These are phyloP conservation scores for Mallotus villosus DNA, from an alignment of 2,797 vertebrate species.

Conservation along the genomic window DNA sequence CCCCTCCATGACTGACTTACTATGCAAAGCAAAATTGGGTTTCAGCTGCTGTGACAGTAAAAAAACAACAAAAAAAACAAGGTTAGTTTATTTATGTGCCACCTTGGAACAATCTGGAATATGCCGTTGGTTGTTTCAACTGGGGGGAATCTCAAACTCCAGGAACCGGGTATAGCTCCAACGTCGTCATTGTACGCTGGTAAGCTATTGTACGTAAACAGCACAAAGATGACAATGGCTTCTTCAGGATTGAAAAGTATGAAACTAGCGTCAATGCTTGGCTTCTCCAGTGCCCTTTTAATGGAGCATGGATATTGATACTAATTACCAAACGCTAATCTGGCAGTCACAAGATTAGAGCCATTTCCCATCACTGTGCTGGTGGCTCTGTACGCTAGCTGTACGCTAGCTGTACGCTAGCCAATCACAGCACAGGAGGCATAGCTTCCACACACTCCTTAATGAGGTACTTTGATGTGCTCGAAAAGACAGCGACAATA, in stretches of 20 bases:
- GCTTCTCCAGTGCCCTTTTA: background rate
- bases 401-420: no score
- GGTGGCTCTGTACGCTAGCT: background rate
- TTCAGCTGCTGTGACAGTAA: slow-evolving; percentile 30
- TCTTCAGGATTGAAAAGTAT: background rate
- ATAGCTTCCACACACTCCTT: background rate
- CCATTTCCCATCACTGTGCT: background rate
- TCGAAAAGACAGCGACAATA: background rate
- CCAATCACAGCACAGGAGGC: no score
- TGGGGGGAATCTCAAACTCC: no score
- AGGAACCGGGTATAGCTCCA: no score
- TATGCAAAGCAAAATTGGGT: slow-evolving; percentile 50
- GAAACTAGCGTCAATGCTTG: slow-evolving; percentile 2
- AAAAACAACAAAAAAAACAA: background rate
- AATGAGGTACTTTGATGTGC: background rate
- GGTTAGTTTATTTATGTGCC: no score
- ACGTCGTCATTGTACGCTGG: no score
- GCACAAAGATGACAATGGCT: no score
- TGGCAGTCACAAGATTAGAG: background rate
- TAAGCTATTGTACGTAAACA: no score
- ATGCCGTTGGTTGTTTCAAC: no score
- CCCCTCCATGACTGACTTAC: slow-evolving; percentile 21
- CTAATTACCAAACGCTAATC: background rate
- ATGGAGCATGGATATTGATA: background rate
- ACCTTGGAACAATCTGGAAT: no score